Percentiles rank a stretch among this genome's conserved stretches.
These are phyloP conservation scores for Ptychobarbus kaznakovi DNA, from an alignment of 2,797 vertebrate genomes.

Conservation along the genomic window DNA sequence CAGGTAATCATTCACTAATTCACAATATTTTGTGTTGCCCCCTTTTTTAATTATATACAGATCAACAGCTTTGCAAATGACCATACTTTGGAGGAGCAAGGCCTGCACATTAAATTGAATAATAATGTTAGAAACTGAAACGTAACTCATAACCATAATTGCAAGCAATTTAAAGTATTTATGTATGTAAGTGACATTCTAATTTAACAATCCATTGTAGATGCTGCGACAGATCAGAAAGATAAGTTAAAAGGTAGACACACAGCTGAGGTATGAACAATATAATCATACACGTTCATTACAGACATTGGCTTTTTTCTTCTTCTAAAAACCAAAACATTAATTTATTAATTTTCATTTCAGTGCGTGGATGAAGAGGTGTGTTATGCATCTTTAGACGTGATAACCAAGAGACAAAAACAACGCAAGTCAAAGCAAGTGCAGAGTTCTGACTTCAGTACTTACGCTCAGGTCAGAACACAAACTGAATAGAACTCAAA, in stretches of 20 bases:
- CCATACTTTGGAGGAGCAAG: neutral
- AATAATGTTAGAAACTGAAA: neutral
- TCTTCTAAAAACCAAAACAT: neutral
- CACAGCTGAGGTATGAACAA: neutral
- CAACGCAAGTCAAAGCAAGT: conserved; percentile 19
- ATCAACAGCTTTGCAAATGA: neutral
- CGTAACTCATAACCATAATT: neutral
- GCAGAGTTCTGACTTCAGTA: conserved; percentile 2
- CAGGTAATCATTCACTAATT: neutral
- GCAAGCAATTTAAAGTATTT: neutral
- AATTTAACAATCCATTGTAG: neutral
- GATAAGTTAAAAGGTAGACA: neutral
- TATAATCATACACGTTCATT: neutral
- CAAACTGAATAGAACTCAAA: neutral
- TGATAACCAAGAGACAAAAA: conserved; percentile 8
- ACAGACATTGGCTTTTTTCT: neutral
- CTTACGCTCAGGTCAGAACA: conserved; percentile 16
- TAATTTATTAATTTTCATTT: neutral
- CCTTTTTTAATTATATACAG: neutral
- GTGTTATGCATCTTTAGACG: conserved; percentile 34
- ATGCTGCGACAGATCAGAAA: neutral
- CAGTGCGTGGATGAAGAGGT: conserved; percentile 17
- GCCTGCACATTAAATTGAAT: too few species aligned
- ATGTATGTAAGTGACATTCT: neutral
- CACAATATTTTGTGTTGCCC: neutral